Conservation (phyloP, 1,140 invertebrate species). For the Cherax destructor region DNA sequence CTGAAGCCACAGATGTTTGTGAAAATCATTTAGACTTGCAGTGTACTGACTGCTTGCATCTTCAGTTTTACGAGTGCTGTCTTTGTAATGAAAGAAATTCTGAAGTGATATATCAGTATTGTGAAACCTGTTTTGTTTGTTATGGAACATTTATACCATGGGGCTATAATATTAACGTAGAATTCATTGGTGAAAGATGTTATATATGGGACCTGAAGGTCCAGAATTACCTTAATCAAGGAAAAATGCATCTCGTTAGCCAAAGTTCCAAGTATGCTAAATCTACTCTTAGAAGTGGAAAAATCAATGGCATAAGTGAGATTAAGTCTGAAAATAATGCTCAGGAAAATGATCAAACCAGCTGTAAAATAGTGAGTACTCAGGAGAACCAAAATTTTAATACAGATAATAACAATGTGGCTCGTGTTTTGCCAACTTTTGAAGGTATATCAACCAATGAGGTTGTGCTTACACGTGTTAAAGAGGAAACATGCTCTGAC, state of each 20-base stretch:
- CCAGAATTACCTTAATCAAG: background rate
- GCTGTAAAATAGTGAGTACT: background rate
- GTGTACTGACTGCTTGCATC: background rate
- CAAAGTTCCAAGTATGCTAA: conserved; percentile 5
- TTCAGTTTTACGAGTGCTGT: conserved; percentile 9
- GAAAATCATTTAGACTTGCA: background rate
- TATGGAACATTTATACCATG: conserved; percentile 44
- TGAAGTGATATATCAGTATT: conserved; percentile 31
- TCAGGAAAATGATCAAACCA: background rate
- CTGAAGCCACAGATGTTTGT: background rate
- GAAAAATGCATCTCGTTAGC: conserved; percentile 24
- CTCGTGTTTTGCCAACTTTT: background rate
- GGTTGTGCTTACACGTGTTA: background rate
- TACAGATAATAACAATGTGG: background rate
- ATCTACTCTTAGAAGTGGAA: background rate
- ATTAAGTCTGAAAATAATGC: background rate
- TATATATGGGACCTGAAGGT: conserved; percentile 6
- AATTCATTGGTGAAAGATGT: conserved; percentile 34
- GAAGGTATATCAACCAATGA: background rate
- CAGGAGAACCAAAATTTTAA: background rate
- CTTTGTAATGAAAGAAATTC: conserved; percentile 21
- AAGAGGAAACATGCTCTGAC: background rate
- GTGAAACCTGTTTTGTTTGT: conserved; percentile 34
- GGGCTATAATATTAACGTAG: conserved; percentile 32
- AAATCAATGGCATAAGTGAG: background rate